Evolutionary conservation across 2,113 vertebrate species (phyloP).

Genomic region (Chionis minor): DNA sequence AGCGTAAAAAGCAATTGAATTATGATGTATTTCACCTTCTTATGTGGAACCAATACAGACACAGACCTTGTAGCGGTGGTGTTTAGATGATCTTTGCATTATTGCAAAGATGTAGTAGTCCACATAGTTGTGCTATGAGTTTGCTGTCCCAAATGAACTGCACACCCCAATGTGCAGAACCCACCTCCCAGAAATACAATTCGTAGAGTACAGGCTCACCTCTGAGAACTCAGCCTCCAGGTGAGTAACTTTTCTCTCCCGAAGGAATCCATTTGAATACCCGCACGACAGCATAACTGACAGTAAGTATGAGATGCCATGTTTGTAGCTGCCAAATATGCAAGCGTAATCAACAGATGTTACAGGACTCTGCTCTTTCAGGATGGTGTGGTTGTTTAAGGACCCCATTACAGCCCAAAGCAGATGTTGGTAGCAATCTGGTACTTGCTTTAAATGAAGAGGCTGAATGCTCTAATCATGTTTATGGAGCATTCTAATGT

Average conservation of each 20-base stretch:
- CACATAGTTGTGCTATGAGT: neutral
- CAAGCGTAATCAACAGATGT: neutral
- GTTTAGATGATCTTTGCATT: neutral
- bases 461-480: slow-evolving; percentile 33
- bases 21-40: neutral
- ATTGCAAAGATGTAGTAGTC: neutral
- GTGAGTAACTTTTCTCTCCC: neutral
- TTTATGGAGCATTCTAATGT: slow-evolving; percentile 29
- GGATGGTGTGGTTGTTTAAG: slow-evolving; percentile 7
- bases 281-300: neutral
- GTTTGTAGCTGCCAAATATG: neutral
- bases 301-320: neutral
- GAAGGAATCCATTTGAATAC: neutral
- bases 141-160: neutral
- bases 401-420: neutral
- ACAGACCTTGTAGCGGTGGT: neutral
- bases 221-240: neutral
- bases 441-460: slow-evolving; percentile 41
- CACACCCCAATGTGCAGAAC: neutral
- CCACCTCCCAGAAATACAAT: neutral
- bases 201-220: neutral
- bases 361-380: neutral
- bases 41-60: neutral
- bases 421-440: slow-evolving; percentile 36
- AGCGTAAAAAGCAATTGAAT: neutral